Evolutionary conservation across 2,888 invertebrate species (phyloP).

Genomic region (Cephus runcator): DNA sequence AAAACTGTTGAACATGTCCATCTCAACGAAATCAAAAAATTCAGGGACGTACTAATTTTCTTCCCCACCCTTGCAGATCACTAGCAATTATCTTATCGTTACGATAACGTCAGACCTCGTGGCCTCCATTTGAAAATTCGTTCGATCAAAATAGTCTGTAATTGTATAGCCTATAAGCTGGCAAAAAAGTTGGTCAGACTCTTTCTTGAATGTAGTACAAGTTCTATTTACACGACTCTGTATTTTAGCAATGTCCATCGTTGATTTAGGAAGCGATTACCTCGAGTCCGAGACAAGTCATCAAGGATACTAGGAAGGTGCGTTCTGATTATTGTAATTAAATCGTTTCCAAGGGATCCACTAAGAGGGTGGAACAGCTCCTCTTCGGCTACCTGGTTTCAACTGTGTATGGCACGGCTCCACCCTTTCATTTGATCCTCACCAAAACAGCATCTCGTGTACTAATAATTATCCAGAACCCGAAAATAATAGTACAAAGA

Average conservation of each 20-base stretch:
- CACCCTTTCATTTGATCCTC: not conserved
- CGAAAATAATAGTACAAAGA: not conserved
- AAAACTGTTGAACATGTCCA: not conserved
- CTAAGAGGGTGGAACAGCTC: slow-evolving; percentile 30
- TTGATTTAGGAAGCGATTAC: not conserved
- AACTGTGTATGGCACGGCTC: slow-evolving; percentile 21
- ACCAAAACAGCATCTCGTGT: not conserved
- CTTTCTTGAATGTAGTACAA: not conserved
- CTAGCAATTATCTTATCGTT: not conserved
- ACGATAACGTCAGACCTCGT: not conserved
- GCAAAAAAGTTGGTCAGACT: not conserved
- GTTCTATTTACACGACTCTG: not conserved
- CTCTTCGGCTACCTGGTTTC: slow-evolving; percentile 47
- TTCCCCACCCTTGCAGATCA: not conserved
- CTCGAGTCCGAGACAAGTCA: slow-evolving; percentile 41
- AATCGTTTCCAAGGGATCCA: slow-evolving; percentile 46
- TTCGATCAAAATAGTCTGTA: not conserved
- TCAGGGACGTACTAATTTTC: not conserved
- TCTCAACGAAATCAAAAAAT: not conserved
- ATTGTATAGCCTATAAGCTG: not conserved
- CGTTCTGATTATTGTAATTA: slow-evolving; percentile 63
- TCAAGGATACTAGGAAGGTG: slow-evolving; percentile 52
- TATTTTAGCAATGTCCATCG: not conserved
- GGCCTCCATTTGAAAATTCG: not conserved
- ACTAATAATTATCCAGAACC: not conserved